These are phyloP conservation scores for Campaea margaritaria DNA, from an alignment of 2,888 invertebrate genomes.

Conservation along the genomic window DNA sequence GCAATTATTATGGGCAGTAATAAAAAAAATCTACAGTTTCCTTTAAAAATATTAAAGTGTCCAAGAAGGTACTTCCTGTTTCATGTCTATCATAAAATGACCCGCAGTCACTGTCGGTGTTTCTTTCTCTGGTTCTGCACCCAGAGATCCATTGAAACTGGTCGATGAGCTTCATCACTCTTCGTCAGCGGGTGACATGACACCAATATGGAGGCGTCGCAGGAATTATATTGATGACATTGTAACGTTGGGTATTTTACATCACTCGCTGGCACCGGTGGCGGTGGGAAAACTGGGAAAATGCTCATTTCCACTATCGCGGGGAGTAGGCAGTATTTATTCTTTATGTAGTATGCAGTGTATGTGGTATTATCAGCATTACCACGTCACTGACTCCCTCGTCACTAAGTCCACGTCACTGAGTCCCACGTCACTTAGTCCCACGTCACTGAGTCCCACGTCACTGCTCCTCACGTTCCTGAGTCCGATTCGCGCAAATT, in stretches of 20 bases:
- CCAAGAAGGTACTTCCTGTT: background rate
- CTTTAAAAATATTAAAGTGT: conserved; percentile 2
- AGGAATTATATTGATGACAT: conserved; percentile 5
- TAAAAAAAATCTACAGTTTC: background rate
- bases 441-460: too few species aligned
- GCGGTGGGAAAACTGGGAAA: too few species aligned
- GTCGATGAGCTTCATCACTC: conserved; percentile 6
- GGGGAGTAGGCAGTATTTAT: too few species aligned
- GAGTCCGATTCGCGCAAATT: too few species aligned
- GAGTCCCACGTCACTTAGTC: too few species aligned
- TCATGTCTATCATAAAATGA: background rate
- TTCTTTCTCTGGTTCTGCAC: background rate
- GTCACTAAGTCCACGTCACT: too few species aligned
- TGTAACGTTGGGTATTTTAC: background rate
- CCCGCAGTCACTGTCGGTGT: background rate
- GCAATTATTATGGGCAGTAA: too few species aligned
- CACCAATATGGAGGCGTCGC: conserved; percentile 7
- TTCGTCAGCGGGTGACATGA: conserved; percentile 11
- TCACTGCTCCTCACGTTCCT: too few species aligned
- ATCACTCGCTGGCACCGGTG: background rate
- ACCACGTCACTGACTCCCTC: too few species aligned
- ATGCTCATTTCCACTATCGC: too few species aligned
- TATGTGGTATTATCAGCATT: too few species aligned
- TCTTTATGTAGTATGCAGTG: too few species aligned
- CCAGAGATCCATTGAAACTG: background rate